Percentiles rank a stretch among this genome's conserved stretches.
These are phyloP conservation scores for Lucilia cuprina DNA, from an alignment of 1,140 invertebrate species.

Conservation along the genomic window DNA sequence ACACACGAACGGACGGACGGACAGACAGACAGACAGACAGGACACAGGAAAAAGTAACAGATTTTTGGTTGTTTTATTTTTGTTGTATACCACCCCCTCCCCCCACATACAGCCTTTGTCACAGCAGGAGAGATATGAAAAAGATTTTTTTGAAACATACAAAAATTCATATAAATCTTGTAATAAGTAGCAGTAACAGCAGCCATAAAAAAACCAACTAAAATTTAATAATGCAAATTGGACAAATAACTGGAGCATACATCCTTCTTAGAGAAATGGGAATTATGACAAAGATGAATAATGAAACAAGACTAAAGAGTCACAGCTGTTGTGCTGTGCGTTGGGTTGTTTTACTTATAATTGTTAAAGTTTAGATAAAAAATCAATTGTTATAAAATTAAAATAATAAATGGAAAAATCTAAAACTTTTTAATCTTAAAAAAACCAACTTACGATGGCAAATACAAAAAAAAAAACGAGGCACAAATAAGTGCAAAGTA, in stretches of 20 bases:
- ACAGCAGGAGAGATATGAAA: too few species aligned
- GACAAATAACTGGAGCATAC: conserved; percentile 31
- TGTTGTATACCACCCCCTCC: neutral
- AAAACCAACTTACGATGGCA: neutral
- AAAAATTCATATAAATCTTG: too few species aligned
- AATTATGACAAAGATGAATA: neutral
- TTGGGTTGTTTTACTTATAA: neutral
- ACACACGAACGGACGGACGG: neutral
- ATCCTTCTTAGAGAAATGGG: neutral
- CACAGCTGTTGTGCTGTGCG: neutral
- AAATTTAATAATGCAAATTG: conserved; percentile 34
- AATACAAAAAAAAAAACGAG: neutral
- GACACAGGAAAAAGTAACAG: neutral
- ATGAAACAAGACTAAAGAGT: neutral
- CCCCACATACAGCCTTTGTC: neutral
- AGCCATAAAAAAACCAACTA: neutral
- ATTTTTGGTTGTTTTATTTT: neutral
- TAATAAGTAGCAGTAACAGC: neutral
- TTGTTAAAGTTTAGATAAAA: neutral
- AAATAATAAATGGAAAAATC: neutral
- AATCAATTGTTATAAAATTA: neutral
- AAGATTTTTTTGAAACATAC: too few species aligned
- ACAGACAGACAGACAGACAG: neutral
- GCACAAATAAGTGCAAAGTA: neutral
- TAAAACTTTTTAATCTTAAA: neutral